phyloP scores from a whole-genome alignment of 2,797 vertebrate genomes.

The Crenichthys baileyi region DNA sequence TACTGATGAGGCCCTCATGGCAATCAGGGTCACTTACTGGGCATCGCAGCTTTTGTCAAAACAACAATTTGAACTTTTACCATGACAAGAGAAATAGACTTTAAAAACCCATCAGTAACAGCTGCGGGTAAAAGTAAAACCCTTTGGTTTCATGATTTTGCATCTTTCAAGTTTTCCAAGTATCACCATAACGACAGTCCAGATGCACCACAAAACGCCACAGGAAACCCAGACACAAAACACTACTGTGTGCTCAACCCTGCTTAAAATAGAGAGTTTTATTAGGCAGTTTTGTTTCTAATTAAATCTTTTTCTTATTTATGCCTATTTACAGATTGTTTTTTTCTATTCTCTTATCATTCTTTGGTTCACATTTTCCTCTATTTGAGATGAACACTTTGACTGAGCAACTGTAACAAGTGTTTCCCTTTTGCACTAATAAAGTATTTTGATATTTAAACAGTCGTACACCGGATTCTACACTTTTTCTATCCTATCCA shows the following conservation, averaged over 20 bases:
- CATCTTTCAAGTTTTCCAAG: not conserved
- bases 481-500: not conserved
- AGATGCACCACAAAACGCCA: too few species aligned
- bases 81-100: not conserved
- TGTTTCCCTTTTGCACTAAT: too few species aligned
- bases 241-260: too few species aligned
- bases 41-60: constrained; percentile 1
- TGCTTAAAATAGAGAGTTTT: not conserved
- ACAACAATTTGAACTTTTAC: constrained; percentile 1
- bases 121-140: not conserved
- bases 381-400: not conserved
- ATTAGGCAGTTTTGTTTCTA: not conserved
- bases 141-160: not conserved
- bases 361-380: not conserved
- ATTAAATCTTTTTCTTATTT: not conserved
- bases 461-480: not conserved
- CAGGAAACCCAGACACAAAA: too few species aligned
- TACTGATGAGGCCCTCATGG: constrained; percentile 60
- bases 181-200: too few species aligned
- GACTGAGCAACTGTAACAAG: too few species aligned
- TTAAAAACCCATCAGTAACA: not conserved
- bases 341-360: not conserved
- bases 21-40: constrained; percentile 10
- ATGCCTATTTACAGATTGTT: not conserved
- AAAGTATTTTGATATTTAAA: not conserved